These are phyloP conservation scores for Drosophila azteca DNA, from an alignment of 1,140 invertebrate species.

Conservation along the genomic window DNA sequence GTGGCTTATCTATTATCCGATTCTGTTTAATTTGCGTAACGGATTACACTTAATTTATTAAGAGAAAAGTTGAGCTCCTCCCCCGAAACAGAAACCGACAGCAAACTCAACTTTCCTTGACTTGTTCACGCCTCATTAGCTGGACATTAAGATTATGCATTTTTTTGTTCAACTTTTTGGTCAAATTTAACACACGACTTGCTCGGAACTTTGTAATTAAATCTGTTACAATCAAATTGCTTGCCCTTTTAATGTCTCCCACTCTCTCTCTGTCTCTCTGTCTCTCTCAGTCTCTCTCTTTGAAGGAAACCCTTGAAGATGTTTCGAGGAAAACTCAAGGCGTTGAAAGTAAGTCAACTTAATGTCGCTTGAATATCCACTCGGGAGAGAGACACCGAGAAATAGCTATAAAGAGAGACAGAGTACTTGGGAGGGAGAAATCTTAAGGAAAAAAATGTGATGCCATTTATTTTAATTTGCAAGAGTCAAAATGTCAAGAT, in stretches of 20 bases:
- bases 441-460: conserved; percentile 51
- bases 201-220: conserved; percentile 63
- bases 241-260: conserved; percentile 11
- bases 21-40: conserved; percentile 51
- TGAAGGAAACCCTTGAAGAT: conserved; percentile 23
- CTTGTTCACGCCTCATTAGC: conserved; percentile 57
- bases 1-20: conserved; percentile 15
- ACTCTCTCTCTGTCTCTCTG: neutral
- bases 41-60: conserved; percentile 62
- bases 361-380: conserved; percentile 52
- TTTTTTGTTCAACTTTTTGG: conserved; percentile 45
- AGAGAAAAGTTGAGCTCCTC: conserved; percentile 32
- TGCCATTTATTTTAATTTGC: conserved; percentile 78
- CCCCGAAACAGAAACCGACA: neutral
- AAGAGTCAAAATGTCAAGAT: conserved; percentile 66
- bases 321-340: conserved; percentile 38
- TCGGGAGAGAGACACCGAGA: neutral
- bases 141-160: conserved; percentile 54
- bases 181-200: conserved; percentile 56
- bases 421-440: conserved; percentile 22
- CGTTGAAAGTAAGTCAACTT: conserved; percentile 62
- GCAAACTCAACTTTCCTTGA: neutral
- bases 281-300: conserved; percentile 3
- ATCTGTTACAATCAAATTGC: conserved; percentile 57
- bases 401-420: conserved; percentile 6